Evolutionary conservation across 2,797 vertebrate genomes (phyloP), one percentile per base, ranked within the genome.

Genomic region (Toxotes lorentzi): DNA sequence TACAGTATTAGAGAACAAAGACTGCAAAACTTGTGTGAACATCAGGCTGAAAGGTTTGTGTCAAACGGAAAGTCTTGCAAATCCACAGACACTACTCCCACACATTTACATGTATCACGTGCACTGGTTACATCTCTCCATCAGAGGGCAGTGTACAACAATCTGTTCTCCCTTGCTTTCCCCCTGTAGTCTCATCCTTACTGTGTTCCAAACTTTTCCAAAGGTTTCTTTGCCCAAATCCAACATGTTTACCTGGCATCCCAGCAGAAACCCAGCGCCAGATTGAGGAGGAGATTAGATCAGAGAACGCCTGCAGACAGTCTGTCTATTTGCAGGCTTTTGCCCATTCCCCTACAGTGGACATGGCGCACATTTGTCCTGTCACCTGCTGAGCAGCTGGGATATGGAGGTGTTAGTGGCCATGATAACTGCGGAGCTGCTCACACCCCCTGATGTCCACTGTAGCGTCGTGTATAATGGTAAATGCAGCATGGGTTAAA

Each of bases 281-380:
- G 88, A 90, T 68, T 82, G 81, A 67, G 43, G 41, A 78, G 75
- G 72, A 76, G 81, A 82, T 85, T 24, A 75, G 75, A 79, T 83
- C 66, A 40, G 62, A 70, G 76, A 58, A 61, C 12, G 13, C 81
- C 84, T 59, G 47, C 78, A 61, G 75, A 73, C 59, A 19, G 16
- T 70, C 71, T 81, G 78, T 50, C 53, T 61, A n/a, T 82, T 75
- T 19, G 60, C 78, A 69, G 63, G 41, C 30, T 65, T 57, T 69
- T 43, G 21, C 34, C 43, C 23, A 9, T 43, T 47, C 51, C 54
- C 51, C 63, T 24, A 10, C 59, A 61, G 82, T 61, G 74, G 66
- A 73, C 8, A 3, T 1, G 0, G 30, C 54, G 7, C 66, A 38
- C 23, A 5, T 70, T 27, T 7, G 27, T 27, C 57, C 40, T 81